Base-by-base conservation (phyloP, 2,888 invertebrate genomes). In the Parelbella ahira region DNA sequence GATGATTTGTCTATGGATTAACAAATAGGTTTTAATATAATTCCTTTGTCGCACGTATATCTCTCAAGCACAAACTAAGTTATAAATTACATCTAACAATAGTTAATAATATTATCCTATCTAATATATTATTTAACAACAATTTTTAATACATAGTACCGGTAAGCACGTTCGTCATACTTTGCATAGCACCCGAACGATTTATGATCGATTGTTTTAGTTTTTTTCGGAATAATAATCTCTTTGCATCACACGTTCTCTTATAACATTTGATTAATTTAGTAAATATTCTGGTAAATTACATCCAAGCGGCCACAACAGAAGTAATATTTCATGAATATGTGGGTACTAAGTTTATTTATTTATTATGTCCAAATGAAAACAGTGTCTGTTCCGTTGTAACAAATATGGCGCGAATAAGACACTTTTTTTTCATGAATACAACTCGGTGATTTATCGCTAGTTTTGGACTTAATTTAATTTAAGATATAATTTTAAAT, bases 51-150 rank as follows among this genome's bases (percentile, higher is more conserved):
- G 11, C 20, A 33, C 7, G 15, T 19, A 19, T 12, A 32, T 29
- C 12, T 25, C 34, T 32, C 21, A 33, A 8, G 32, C 32, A 8
- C 18, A n/a, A n/a, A n/a, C n/a, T n/a, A n/a, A n/a, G n/a, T n/a
- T n/a, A n/a, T n/a, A 18, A 20, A 11, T 32, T 20, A 19, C 11
- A 20, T 2, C 24, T 19, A 19, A 36, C 30, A 43, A 37, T 44
- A 32, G 44, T 43, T n/a, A n/a, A n/a, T 32, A 48, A 19, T 37
- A 46, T 48, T 53, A 37, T 12, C 12, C 48, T 51, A 50, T 47
- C 49, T 53, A 53, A 28, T 9, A n/a, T 18, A 15, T 7, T 15
- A 12, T n/a, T n/a, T 27, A 12, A 12, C 12, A 27, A 27, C 13
- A 9, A 24, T 34, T 6, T 13, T 4, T 21, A 34, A 18, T 29